Percentiles rank a stretch among this genome's conserved stretches.
These are phyloP conservation scores for Myoxocephalus aenaeus DNA, from an alignment of 2,797 vertebrate species.

Conservation along the genomic window DNA sequence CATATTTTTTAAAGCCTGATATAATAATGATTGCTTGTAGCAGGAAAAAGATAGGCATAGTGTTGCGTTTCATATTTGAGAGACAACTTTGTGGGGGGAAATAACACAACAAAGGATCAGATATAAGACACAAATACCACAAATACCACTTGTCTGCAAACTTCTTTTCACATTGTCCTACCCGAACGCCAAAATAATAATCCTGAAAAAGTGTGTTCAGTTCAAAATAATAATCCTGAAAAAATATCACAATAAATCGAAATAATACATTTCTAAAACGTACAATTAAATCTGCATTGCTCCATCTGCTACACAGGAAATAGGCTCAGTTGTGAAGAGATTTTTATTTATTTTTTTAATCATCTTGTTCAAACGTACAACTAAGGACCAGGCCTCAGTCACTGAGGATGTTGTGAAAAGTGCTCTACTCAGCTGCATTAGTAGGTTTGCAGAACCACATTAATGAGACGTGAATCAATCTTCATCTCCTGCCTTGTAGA, in stretches of 20 bases:
- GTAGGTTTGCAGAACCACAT: constrained; percentile 31
- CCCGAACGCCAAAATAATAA: background rate
- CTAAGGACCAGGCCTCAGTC: constrained; percentile 6
- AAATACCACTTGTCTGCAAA: background rate
- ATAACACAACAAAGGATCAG: background rate
- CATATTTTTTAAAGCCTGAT: background rate
- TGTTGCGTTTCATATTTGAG: background rate
- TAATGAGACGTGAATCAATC: constrained; percentile 11
- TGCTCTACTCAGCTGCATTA: constrained; percentile 45
- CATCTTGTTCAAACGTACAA: constrained; percentile 12
- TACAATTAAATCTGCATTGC: background rate
- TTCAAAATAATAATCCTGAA: too few species aligned
- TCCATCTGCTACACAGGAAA: background rate
- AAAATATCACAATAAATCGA: background rate
- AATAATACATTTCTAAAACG: background rate
- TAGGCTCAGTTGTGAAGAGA: background rate
- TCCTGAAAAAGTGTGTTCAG: too few species aligned
- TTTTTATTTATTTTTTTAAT: background rate
- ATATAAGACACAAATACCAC: too few species aligned
- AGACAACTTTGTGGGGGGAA: background rate
- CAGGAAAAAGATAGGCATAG: background rate
- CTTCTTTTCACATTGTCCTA: background rate
- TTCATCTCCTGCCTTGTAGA: constrained; percentile 15
- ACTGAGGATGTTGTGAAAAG: constrained; percentile 26
- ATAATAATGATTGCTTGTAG: background rate